A percentile compares a stretch with the other conserved stretches of the same genome.
Conservation (phyloP, 2,797 vertebrate species). For the Triplophysa bombifrons region DNA sequence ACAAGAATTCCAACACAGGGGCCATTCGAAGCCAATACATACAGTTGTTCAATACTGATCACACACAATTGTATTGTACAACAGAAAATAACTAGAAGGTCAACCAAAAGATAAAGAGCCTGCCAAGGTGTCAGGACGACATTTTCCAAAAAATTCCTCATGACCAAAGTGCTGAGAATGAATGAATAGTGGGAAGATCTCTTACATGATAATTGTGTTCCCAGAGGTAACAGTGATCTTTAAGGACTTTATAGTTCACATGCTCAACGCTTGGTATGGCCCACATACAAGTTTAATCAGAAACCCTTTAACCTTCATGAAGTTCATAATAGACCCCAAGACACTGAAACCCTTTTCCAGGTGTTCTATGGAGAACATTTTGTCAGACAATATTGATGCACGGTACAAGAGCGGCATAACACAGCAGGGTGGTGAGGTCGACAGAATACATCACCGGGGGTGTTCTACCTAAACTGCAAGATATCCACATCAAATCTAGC, state of each 20-base stretch:
- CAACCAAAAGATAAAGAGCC: background rate
- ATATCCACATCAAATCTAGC: constrained; percentile 6
- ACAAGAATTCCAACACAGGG: too few species aligned
- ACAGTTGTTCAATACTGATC: too few species aligned
- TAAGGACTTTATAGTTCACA: constrained; percentile 16
- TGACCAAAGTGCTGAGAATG: background rate
- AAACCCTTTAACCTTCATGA: background rate
- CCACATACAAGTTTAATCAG: constrained; percentile 9
- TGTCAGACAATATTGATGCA: background rate
- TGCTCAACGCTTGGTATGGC: background rate
- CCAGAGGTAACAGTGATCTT: background rate
- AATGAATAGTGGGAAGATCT: background rate
- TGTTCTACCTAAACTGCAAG: constrained; percentile 26
- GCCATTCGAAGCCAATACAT: too few species aligned
- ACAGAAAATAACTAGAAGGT: background rate
- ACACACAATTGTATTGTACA: background rate
- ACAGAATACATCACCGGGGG: constrained; percentile 49
- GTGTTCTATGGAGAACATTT: background rate
- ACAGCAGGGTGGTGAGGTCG: constrained; percentile 1
- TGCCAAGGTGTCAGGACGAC: too few species aligned
- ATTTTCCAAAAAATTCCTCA: too few species aligned
- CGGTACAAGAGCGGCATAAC: background rate
- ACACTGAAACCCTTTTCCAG: background rate
- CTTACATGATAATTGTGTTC: background rate
- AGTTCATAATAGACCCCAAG: constrained; percentile 10